Base-by-base conservation (phyloP, 2,888 invertebrate species). In the Saturnia japonica region DNA sequence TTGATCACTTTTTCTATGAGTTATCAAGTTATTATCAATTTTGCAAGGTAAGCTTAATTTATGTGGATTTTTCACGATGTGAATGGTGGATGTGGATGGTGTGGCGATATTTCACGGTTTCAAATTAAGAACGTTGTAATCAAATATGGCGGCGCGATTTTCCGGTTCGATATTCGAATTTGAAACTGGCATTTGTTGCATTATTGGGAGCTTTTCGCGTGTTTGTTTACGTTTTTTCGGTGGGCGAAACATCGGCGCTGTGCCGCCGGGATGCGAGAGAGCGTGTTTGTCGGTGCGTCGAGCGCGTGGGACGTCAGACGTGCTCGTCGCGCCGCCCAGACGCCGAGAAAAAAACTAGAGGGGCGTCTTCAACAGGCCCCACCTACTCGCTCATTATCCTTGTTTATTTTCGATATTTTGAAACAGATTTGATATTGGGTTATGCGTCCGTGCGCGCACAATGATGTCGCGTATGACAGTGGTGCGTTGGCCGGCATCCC, bases 331-430 rank as follows among this genome's bases (percentile, higher is more conserved):
- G 84, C 91, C 92, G 91, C 93, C 93, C 92, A 92, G 90, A 88
- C 88, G 85, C 79, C 83, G 82, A 79, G 87, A 91, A 91, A 90
- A 93, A 92, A 90, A 86, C 84, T 87, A 86, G 87, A 87, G 91
- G 93, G 93, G 93, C 91, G 92, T 91, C 86, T 85, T 88, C 86
- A 76, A 74, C 74, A 79, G 86, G 88, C 92, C 88, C 91, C 93
- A 91, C 93, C 93, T 92, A 91, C 93, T 91, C 82, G 83, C 85
- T 91, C 87, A 91, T 92, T 91, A 92, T 91, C 89, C 91, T 91
- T 88, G 87, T 91, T 90, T 91, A 90, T 91, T 88, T 70, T 90
- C 90, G 91, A 90, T 87, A 89, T 87, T 91, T 91, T 88, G 90
- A 86, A 90, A 88, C 88, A 83, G 81, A 85, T 84, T 85, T 83